These are phyloP conservation scores for Trinectes maculatus DNA, from an alignment of 2,113 vertebrate species.

Conservation along the genomic window DNA sequence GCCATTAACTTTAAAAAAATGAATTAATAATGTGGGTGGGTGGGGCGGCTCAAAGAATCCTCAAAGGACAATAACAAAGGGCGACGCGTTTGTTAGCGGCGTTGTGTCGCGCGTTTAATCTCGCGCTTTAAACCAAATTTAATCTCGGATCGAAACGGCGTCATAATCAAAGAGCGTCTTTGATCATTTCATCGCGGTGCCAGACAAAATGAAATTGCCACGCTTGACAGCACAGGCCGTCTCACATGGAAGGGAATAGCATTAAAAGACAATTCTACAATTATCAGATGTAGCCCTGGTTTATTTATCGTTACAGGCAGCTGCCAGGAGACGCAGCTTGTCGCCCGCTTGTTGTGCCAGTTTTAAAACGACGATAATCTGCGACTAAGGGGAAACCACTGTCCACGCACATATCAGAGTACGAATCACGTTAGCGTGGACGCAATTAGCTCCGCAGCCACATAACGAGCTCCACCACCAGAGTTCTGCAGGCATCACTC, in stretches of 20 bases:
- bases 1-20: constrained; percentile 67
- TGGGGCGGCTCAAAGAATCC: constrained; percentile 68
- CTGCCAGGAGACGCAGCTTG: constrained; percentile 61
- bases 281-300: constrained; percentile 72
- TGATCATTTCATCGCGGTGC: constrained; percentile 73
- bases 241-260: constrained; percentile 75
- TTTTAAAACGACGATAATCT: constrained; percentile 53
- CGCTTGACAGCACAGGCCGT: constrained; percentile 71
- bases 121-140: constrained; percentile 73
- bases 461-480: background rate
- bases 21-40: constrained; percentile 74
- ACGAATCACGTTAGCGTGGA: constrained; percentile 24
- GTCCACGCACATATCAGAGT: constrained; percentile 26
- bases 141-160: constrained; percentile 68
- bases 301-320: constrained; percentile 75
- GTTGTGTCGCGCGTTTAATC: constrained; percentile 80
- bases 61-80: constrained; percentile 78
- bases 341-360: constrained; percentile 57
- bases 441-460: constrained; percentile 41
- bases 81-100: constrained; percentile 63
- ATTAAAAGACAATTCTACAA: constrained; percentile 78
- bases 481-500: constrained; percentile 25
- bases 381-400: constrained; percentile 30
- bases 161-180: constrained; percentile 77
- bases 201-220: constrained; percentile 74